Evolutionary conservation across 2,113 vertebrate species (phyloP).

Genomic region (Xyliphius kryptos): DNA sequence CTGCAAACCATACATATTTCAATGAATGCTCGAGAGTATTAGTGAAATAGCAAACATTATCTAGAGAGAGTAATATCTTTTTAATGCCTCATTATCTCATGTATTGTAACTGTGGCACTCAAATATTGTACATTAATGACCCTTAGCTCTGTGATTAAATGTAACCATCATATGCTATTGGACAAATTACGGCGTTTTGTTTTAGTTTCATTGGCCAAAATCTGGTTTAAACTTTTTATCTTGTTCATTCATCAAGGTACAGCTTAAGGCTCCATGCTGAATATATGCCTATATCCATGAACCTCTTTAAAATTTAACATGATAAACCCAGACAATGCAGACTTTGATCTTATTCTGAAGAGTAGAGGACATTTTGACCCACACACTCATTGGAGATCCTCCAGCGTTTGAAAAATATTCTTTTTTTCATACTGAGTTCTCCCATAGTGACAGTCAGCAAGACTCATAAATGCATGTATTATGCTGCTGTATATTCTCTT

Average conservation of each 20-base stretch:
- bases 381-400: conserved; percentile 28
- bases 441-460: conserved; percentile 49
- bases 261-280: not conserved
- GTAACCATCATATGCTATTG: not conserved
- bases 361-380: conserved; percentile 24
- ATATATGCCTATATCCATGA: not conserved
- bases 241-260: not conserved
- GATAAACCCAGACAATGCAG: conserved; percentile 15
- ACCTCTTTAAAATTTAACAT: conserved; percentile 15
- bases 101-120: not conserved
- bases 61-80: not conserved
- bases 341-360: conserved; percentile 27
- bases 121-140: not conserved
- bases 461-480: conserved; percentile 61
- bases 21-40: not conserved
- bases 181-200: no score
- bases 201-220: not conserved
- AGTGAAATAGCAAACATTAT: not conserved
- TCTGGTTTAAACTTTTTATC: no score
- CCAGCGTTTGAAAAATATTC: conserved; percentile 44
- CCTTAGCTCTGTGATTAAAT: not conserved
- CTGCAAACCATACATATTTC: no score
- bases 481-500: conserved; percentile 3
- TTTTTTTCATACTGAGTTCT: conserved; percentile 53
- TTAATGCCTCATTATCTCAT: not conserved